A percentile compares a stretch with the other conserved stretches of the same genome.
phyloP scores from a whole-genome alignment of 2,113 vertebrate species.

The Calcarius ornatus region DNA sequence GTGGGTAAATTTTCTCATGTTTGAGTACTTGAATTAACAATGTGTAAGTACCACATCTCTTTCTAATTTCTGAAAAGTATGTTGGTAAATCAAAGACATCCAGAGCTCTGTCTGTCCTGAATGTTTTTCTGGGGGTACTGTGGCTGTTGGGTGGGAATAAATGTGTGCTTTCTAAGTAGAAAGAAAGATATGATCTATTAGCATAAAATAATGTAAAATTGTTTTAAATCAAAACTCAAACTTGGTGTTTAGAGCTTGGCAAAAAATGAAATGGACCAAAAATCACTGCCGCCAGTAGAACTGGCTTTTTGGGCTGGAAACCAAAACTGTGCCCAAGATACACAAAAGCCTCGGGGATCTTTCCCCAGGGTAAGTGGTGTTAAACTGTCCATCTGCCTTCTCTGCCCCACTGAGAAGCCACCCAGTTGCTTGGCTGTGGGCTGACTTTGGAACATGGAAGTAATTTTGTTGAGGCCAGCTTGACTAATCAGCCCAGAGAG shows the following conservation, averaged over 20 bases:
- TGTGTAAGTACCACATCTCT: background rate
- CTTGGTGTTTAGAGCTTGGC: background rate
- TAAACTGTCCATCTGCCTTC: background rate
- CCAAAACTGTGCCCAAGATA: background rate
- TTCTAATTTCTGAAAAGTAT: background rate
- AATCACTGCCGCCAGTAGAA: background rate
- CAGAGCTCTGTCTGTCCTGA: background rate
- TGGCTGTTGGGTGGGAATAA: slow-evolving; percentile 77
- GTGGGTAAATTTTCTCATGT: background rate
- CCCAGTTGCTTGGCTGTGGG: background rate
- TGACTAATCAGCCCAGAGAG: background rate
- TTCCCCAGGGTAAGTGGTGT: background rate
- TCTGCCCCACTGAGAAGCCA: background rate
- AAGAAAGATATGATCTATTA: background rate
- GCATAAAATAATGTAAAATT: background rate
- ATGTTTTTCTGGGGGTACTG: slow-evolving; percentile 65
- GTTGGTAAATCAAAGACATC: background rate
- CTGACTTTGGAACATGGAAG: background rate
- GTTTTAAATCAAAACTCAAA: background rate
- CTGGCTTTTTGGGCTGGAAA: background rate
- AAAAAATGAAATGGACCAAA: background rate
- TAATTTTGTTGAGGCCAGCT: background rate
- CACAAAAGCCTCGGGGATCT: background rate
- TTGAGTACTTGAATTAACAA: background rate
- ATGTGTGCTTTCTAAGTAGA: slow-evolving; percentile 77